Percentiles rank a stretch among this genome's conserved stretches.
phyloP scores from a whole-genome alignment of 2,797 vertebrate species.

The Micrastur ruficollis region DNA sequence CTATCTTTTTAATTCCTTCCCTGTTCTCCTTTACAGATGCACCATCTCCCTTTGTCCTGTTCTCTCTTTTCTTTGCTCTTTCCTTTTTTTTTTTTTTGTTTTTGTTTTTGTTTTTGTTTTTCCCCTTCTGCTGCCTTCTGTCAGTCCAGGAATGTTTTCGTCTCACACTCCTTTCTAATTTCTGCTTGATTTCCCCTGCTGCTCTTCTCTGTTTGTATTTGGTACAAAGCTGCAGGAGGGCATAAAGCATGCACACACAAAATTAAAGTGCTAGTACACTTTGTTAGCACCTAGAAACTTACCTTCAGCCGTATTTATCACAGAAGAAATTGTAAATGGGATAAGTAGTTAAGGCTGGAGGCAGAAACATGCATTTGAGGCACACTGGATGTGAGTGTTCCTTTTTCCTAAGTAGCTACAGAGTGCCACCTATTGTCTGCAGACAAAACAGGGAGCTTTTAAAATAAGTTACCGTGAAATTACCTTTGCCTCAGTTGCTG shows the following conservation, averaged over 20 bases:
- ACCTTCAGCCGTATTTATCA: background rate
- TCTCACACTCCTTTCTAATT: conserved; percentile 33
- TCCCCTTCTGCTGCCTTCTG: background rate
- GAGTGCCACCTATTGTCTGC: conserved; percentile 49
- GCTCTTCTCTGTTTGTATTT: conserved; percentile 17
- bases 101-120: background rate
- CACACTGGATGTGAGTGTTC: background rate
- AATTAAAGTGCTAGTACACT: background rate
- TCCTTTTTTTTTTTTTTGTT: background rate
- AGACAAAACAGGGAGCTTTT: background rate
- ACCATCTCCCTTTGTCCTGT: background rate
- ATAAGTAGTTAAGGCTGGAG: background rate
- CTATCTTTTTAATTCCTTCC: background rate
- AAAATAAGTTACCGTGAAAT: background rate
- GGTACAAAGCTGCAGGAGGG: conserved; percentile 18
- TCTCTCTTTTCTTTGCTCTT: background rate
- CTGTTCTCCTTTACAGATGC: background rate
- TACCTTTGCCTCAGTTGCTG: background rate
- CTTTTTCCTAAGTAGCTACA: background rate
- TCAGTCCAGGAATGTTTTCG: conserved; percentile 21
- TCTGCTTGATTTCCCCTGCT: conserved; percentile 52
- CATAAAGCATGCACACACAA: background rate
- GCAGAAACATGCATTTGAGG: background rate
- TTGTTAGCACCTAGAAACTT: conserved; percentile 8
- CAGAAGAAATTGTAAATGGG: background rate